Conservation (phyloP, 1,140 invertebrate genomes). For the Pogonomyrmex barbatus region DNA sequence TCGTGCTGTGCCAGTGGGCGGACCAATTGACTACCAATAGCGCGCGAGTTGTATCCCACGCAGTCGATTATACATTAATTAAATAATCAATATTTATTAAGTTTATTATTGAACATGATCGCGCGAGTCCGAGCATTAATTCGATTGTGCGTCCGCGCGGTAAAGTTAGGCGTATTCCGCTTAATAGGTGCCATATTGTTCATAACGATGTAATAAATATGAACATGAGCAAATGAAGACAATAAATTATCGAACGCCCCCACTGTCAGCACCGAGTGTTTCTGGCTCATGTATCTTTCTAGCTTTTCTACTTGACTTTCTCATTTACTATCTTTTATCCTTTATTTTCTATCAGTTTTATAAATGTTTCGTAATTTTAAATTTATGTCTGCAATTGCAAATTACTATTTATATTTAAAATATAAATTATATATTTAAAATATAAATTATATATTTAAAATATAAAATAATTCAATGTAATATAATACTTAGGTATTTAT, state of each 20-base stretch:
- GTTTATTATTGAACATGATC: slow-evolving; percentile 77
- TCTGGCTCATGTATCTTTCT: slow-evolving; percentile 19
- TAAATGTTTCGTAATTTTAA: neutral
- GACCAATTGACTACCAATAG: slow-evolving; percentile 77
- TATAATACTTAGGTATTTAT: neutral
- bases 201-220: slow-evolving; percentile 85
- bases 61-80: slow-evolving; percentile 83
- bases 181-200: slow-evolving; percentile 85
- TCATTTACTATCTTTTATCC: slow-evolving; percentile 4
- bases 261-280: slow-evolving; percentile 76
- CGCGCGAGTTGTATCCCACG: slow-evolving; percentile 68
- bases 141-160: slow-evolving; percentile 77
- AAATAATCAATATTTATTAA: slow-evolving; percentile 86
- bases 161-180: slow-evolving; percentile 78
- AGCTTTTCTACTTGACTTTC: slow-evolving; percentile 11
- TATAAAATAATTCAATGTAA: neutral
- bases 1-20: slow-evolving; percentile 72
- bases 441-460: neutral
- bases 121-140: slow-evolving; percentile 79
- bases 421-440: neutral
- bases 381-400: too few species aligned
- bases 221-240: slow-evolving; percentile 83
- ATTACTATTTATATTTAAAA: too few species aligned
- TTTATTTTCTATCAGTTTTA: neutral
- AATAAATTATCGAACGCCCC: slow-evolving; percentile 85